Conservation (phyloP, 2,797 vertebrate genomes). For the Girardinus metallicus region DNA sequence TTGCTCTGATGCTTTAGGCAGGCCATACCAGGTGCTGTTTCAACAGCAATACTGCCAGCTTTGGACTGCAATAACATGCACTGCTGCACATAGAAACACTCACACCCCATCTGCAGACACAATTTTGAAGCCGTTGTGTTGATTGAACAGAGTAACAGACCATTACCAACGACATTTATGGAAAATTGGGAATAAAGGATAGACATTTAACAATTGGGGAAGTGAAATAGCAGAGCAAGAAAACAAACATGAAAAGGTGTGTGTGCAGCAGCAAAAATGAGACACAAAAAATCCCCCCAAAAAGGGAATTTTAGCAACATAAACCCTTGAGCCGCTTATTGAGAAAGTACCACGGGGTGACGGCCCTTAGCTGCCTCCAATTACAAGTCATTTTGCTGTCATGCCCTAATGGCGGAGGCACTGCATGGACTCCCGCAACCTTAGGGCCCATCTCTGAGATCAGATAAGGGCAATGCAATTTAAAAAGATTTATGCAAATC, state of each 20-base stretch:
- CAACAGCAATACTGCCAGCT: constrained; percentile 29
- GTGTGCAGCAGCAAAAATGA: constrained; percentile 34
- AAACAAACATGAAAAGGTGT: constrained; percentile 18
- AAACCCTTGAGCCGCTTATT: constrained; percentile 69
- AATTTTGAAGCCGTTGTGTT: constrained; percentile 47
- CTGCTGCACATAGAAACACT: constrained; percentile 41
- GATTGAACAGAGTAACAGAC: constrained; percentile 58
- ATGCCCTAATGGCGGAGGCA: constrained; percentile 59
- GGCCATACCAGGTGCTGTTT: constrained; percentile 25
- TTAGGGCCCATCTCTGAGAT: constrained; percentile 58
- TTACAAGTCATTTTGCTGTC: constrained; percentile 74
- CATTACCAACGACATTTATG: constrained; percentile 45
- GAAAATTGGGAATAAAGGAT: constrained; percentile 50
- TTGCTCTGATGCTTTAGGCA: constrained; percentile 17
- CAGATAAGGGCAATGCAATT: constrained; percentile 72
- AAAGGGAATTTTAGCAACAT: constrained; percentile 26
- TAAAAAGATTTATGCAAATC: constrained; percentile 78
- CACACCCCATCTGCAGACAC: constrained; percentile 43
- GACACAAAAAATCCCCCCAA: constrained; percentile 5
- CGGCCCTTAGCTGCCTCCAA: constrained; percentile 71
- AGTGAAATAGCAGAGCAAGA: constrained; percentile 13
- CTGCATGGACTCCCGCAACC: constrained; percentile 63
- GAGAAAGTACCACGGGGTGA: constrained; percentile 70
- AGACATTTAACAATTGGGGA: constrained; percentile 58
- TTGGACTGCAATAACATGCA: constrained; percentile 54